Conservation (phyloP, 2,888 invertebrate genomes). For the Notodonta dromedarius region DNA sequence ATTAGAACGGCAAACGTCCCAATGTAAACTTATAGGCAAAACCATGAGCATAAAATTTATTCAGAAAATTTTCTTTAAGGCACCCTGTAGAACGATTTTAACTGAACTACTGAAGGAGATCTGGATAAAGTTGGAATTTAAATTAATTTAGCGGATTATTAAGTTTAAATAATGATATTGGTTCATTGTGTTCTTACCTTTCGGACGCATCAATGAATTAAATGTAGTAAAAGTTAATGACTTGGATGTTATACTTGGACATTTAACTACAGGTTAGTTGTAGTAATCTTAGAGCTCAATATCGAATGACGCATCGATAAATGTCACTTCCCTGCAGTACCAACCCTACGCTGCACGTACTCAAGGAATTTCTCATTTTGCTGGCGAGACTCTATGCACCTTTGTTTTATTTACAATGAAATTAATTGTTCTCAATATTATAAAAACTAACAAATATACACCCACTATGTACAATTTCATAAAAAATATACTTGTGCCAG, state of each 20-base stretch:
- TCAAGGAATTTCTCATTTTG: slow-evolving; percentile 74
- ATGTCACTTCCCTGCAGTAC: slow-evolving; percentile 39
- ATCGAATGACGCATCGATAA: slow-evolving; percentile 4
- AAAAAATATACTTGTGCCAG: too few relatives aligned
- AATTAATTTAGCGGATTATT: slow-evolving; percentile 81
- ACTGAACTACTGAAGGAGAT: slow-evolving; percentile 59
- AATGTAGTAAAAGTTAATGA: slow-evolving; percentile 33
- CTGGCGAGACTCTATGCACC: slow-evolving; percentile 54
- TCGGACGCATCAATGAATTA: slow-evolving; percentile 35
- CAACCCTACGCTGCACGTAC: slow-evolving; percentile 47
- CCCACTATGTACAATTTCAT: too few relatives aligned
- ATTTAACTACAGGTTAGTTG: slow-evolving; percentile 22
- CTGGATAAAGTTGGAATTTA: slow-evolving; percentile 70
- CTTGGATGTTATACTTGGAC: slow-evolving; percentile 25
- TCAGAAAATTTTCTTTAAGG: slow-evolving; percentile 22
- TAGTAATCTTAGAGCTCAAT: neutral
- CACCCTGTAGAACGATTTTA: slow-evolving; percentile 62
- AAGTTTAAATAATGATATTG: slow-evolving; percentile 78
- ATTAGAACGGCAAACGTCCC: neutral
- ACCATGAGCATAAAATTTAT: neutral
- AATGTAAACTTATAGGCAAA: neutral
- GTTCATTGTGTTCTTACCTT: slow-evolving; percentile 39
- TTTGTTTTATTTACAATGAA: too few relatives aligned
- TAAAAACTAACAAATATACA: too few relatives aligned
- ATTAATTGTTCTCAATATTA: too few relatives aligned